Conservation (phyloP, 2,888 invertebrate genomes). For the Schizaphis graminum region DNA sequence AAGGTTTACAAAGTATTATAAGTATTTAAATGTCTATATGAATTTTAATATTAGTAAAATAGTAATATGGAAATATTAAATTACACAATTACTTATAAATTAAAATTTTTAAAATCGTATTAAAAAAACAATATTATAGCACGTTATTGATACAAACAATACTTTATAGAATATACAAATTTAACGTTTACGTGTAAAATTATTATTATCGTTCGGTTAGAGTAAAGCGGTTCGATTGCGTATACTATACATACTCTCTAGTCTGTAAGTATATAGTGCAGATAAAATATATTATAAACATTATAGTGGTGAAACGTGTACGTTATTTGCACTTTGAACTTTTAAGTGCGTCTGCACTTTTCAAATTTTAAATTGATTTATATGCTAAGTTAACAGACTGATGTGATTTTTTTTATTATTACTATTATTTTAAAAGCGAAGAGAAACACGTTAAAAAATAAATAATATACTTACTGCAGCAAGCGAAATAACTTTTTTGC, state of each 20-base stretch:
- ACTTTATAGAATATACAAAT: neutral
- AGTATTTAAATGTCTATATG: neutral
- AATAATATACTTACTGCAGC: slow-evolving; percentile 1
- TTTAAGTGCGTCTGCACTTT: neutral
- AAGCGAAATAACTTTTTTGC: neutral
- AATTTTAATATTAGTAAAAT: neutral
- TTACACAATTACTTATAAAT: neutral
- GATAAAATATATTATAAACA: neutral
- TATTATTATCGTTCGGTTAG: neutral
- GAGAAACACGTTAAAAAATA: neutral
- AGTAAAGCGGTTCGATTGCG: neutral
- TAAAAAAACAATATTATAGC: neutral
- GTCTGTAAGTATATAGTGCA: neutral
- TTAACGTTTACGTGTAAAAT: neutral
- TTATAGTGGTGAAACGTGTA: slow-evolving; percentile 1
- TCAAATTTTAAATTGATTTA: slow-evolving; percentile 18
- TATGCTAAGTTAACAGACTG: neutral
- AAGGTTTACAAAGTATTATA: neutral
- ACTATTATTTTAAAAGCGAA: neutral
- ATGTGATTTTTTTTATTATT: neutral
- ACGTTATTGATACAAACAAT: neutral
- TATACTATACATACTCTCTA: neutral
- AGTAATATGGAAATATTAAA: neutral
- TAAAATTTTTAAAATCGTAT: no score
- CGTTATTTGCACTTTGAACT: neutral